phyloP scores from a whole-genome alignment of 2,797 vertebrate genomes.

The Gorsachius magnificus region DNA sequence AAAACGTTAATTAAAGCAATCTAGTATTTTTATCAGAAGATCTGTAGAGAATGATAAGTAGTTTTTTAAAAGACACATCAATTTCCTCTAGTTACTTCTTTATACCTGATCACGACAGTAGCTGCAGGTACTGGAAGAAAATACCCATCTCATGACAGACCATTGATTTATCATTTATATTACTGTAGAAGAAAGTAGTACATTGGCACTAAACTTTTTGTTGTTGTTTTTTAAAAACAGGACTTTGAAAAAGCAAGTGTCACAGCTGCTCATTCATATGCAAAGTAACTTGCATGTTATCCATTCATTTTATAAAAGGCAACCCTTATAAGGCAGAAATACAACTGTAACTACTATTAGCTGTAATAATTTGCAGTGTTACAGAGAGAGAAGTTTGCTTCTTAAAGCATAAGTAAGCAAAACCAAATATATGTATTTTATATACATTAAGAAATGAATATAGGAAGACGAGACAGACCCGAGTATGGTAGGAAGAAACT shows the following conservation, averaged over 20 bases:
- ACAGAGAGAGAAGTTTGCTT: background rate
- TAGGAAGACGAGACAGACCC: constrained; percentile 73
- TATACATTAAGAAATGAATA: background rate
- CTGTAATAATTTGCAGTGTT: background rate
- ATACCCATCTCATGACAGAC: background rate
- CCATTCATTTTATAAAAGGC: background rate
- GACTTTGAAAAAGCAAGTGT: background rate
- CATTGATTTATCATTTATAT: background rate
- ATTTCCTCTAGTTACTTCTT: background rate
- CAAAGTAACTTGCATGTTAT: background rate
- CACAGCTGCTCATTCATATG: background rate
- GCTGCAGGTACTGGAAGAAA: background rate
- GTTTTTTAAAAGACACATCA: background rate
- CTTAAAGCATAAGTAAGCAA: background rate
- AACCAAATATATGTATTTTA: background rate
- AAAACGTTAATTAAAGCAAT: background rate
- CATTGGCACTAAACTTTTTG: background rate
- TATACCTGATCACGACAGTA: background rate
- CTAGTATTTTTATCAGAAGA: background rate
- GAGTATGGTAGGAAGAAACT: constrained; percentile 64
- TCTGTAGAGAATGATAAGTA: background rate
- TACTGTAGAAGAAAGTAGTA: background rate
- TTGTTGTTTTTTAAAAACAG: background rate
- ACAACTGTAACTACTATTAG: background rate
- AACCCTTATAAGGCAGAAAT: background rate